Base-by-base conservation (phyloP, 2,113 vertebrate genomes). In the Platysteira castanea region DNA sequence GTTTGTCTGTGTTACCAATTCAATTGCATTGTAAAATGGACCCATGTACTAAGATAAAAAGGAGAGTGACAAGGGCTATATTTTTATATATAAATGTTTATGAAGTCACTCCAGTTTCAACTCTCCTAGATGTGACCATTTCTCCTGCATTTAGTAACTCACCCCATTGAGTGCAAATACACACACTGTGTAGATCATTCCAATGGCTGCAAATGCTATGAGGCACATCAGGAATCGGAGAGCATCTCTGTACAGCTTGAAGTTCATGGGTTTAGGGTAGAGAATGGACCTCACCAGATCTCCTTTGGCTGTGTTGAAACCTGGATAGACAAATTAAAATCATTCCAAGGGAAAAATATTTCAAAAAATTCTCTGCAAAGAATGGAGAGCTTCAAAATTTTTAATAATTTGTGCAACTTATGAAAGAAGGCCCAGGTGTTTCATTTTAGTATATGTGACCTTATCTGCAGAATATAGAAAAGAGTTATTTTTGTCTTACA, bases 221-320 rank as follows among this genome's bases (percentile, higher is more conserved):
- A 98, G 98, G 75, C 97, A 98, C 78, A 98, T 92, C 64, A 98
- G 96, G 67, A 98, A 98, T 26, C 96, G 70, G n/a, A 98, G 61
- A 18, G 98, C 98, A 27, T 98, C 98, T 57, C 97, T 96, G 87
- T 98, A 98, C 69, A 98, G 96, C 78, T 97, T 98, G 90, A 98
- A 98, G 75, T 98, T 98, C 96, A 98, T 96, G 8, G 98, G 98
- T 80, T 98, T 98, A 19, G 98, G 98, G 73, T 98, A 98, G 54
- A 98, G 98, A 77, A 98, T 98, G 76, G 98, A 98, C 71, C 98
- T 97, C 84, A 98, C 98, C 6, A 98, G 97, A 80, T 98, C 98
- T 11, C 98, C 98, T 63, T 98, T 98, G 28, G 98, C 98, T 56
- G 98, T 98, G 93, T 95, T 98, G 96, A 98, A 98, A 41, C 98